Conservation (phyloP, 2,113 vertebrate genomes). For the Syngnathoides biaculeatus region DNA sequence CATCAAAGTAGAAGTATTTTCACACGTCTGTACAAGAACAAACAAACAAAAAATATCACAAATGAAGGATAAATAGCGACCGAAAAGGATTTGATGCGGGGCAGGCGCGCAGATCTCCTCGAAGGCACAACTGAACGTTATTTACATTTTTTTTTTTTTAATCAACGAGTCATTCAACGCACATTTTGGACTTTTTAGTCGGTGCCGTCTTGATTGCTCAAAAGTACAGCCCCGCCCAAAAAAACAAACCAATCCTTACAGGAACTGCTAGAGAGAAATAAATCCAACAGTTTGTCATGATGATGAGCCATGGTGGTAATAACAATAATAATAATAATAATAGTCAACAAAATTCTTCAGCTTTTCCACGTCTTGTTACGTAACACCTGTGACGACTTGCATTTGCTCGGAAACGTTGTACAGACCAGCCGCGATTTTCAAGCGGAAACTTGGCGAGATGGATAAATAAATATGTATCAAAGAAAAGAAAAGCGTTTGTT, state of each 20-base stretch:
- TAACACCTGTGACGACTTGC: not conserved
- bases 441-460: not conserved
- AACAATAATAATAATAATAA: not conserved
- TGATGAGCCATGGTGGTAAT: too few relatives aligned
- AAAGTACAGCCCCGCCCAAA: slow-evolving; percentile 3
- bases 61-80: slow-evolving; percentile 5
- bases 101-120: not conserved
- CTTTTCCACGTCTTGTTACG: too few relatives aligned
- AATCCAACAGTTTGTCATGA: not conserved
- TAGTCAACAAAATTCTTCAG: not conserved
- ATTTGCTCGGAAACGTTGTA: not conserved
- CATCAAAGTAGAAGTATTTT: slow-evolving; percentile 39
- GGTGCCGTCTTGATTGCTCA: not conserved
- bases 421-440: too few relatives aligned
- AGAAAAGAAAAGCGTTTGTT: too few relatives aligned
- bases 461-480: not conserved
- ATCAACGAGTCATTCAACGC: not conserved
- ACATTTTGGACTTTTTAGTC: too few relatives aligned
- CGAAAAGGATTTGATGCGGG: not conserved
- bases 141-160: slow-evolving; percentile 54
- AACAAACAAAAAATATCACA: slow-evolving; percentile 15
- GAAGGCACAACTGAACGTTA: slow-evolving; percentile 3
- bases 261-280: too few relatives aligned
- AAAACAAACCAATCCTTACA: not conserved
- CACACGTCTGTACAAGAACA: slow-evolving; percentile 44